These are phyloP conservation scores for Daubentonia madagascariensis DNA, from an alignment of 2,113 vertebrate genomes.

Conservation along the genomic window DNA sequence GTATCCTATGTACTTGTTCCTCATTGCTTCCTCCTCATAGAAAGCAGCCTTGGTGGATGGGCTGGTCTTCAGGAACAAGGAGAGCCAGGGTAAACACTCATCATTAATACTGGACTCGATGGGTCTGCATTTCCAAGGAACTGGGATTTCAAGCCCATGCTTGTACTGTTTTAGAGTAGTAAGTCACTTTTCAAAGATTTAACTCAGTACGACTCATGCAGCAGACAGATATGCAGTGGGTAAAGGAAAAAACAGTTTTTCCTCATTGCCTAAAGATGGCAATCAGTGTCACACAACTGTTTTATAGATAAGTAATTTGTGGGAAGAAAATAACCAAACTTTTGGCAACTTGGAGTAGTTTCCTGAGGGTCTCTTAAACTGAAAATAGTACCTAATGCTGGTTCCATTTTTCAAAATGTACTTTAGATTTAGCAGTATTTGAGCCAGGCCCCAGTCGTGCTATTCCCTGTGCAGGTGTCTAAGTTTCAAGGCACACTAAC, in stretches of 20 bases:
- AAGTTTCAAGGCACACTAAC: accelerated
- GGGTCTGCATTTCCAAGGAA: neutral
- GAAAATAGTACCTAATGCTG: neutral
- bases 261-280: neutral
- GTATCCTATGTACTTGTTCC: neutral
- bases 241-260: neutral
- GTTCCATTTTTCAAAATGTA: neutral
- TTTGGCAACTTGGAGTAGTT: neutral
- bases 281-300: neutral
- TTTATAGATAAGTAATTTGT: neutral
- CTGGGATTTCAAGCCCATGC: accelerated
- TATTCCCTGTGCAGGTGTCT: neutral
- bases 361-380: neutral
- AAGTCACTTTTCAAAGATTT: neutral
- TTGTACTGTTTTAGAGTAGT: neutral
- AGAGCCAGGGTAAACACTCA: accelerated
- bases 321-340: neutral
- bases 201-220: accelerated
- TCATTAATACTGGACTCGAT: accelerated
- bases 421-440: neutral
- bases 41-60: neutral
- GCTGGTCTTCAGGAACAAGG: neutral
- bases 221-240: neutral
- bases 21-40: accelerated
- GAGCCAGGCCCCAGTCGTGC: neutral